Base-by-base conservation (phyloP, 1,140 invertebrate species). In the Proctacanthus coquilletti region DNA sequence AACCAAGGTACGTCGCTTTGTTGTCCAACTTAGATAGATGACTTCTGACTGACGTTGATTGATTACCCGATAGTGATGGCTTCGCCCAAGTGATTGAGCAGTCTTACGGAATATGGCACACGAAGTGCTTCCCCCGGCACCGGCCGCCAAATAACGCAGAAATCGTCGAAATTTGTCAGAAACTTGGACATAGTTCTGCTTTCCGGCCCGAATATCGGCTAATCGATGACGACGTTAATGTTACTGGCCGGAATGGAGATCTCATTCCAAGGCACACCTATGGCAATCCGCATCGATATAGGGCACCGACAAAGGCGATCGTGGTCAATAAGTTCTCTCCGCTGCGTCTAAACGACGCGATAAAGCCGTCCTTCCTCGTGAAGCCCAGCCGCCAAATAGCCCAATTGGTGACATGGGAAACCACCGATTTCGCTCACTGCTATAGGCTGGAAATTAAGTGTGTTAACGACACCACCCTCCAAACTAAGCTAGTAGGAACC, bases 101-200 rank as follows among this genome's bases (percentile, higher is more conserved):
- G 29, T 62, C 61, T 2, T 67, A 62, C 23, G 75, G 75, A 4
- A 52, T 72, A 18, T 74, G 72, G 69, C 67, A 74, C 36, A 53
- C 66, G 0, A 65, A 69, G 41, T 77, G 75, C 48, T 70, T 68
- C 21, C 48, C 61, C 4, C 45, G 50, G 38, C 49, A 45, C n/a
- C 21, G 37, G 5, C 57, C 53, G 1, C 54, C 62, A 9, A 47
- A 55, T 18, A 37, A 41, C 0, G 34, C 34, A 2, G 53, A 66
- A 39, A 46, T 69, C 21, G 51, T 60, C 9, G 40, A 58, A 18
- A 60, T 69, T 17, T 69, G 66, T 43, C 29, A 47, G 20, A 49
- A 61, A 29, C 44, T 69, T 8, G 62, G 61, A 21, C 66, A 55
- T 35, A 52, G 47, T 44, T 51, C 51, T 4, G 45, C 45, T 21